Evolutionary conservation across 2,113 vertebrate genomes (phyloP).

Genomic region (Gila orcuttii): DNA sequence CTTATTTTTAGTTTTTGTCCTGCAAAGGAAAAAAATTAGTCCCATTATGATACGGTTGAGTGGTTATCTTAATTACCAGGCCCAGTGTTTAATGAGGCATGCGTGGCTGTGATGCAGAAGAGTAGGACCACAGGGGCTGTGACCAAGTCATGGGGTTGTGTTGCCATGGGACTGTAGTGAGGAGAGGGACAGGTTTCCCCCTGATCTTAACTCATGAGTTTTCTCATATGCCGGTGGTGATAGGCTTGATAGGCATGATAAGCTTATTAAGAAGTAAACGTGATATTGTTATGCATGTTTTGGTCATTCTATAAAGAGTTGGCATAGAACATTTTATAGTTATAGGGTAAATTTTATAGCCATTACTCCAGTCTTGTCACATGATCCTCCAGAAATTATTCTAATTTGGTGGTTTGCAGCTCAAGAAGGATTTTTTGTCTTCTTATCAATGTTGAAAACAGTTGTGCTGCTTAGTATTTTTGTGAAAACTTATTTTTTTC

Average conservation of each 20-base stretch:
- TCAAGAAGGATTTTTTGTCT: background rate
- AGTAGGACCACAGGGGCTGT: conserved; percentile 28
- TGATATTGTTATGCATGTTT: background rate
- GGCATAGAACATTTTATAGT: background rate
- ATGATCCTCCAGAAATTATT: background rate
- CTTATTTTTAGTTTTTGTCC: conserved; percentile 17
- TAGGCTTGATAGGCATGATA: too few species aligned
- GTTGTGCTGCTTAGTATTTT: background rate
- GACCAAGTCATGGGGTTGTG: conserved; percentile 42
- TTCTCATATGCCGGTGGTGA: background rate
- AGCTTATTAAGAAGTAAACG: background rate
- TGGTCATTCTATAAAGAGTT: background rate
- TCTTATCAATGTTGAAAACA: background rate
- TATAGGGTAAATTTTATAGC: background rate
- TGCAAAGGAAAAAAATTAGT: conserved; percentile 63
- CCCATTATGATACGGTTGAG: conserved; percentile 64
- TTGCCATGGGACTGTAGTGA: conserved; percentile 50
- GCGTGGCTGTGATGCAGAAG: conserved; percentile 56
- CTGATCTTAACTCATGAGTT: conserved; percentile 3
- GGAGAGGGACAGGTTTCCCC: conserved; percentile 47
- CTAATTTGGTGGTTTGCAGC: background rate
- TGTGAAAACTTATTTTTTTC: background rate
- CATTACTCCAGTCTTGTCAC: background rate
- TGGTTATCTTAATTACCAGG: conserved; percentile 67
- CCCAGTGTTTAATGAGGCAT: conserved; percentile 62